A percentile compares a stretch with the other conserved stretches of the same genome.
phyloP scores from a whole-genome alignment of 2,113 vertebrate species.

The Zapus hudsonius region DNA sequence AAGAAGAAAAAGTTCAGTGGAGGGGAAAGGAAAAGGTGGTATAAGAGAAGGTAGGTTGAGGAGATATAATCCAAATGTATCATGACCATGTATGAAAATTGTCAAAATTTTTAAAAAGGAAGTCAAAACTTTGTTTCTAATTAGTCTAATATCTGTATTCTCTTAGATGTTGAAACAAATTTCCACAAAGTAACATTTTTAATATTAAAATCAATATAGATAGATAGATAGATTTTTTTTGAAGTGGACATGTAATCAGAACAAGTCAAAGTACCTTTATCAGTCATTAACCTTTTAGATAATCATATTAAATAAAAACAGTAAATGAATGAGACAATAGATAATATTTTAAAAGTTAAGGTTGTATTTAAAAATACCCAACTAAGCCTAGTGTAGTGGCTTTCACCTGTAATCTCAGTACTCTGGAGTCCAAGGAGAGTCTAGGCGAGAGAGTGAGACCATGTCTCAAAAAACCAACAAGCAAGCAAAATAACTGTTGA shows the following conservation, averaged over 20 bases:
- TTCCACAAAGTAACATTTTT: conserved; percentile 37
- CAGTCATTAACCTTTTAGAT: conserved; percentile 62
- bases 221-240: too few species aligned
- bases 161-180: conserved; percentile 40
- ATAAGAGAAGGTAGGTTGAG: too few species aligned
- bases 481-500: neutral
- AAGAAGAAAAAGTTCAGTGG: too few species aligned
- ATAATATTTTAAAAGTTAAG: conserved; percentile 32
- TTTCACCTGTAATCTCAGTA: too few species aligned
- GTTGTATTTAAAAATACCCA: neutral
- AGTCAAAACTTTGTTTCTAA: conserved; percentile 46
- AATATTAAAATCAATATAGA: too few species aligned
- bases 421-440: too few species aligned
- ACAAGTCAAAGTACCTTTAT: conserved; percentile 57
- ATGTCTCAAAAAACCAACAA: too few species aligned
- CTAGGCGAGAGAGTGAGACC: too few species aligned
- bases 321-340: conserved; percentile 9
- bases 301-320: conserved; percentile 50
- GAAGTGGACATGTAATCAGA: conserved; percentile 25
- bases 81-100: too few species aligned
- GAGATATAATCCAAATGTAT: too few species aligned
- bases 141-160: conserved; percentile 35
- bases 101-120: neutral
- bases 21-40: too few species aligned
- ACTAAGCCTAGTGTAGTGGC: too few species aligned